Percentiles rank a stretch among this genome's conserved stretches.
Evolutionary conservation across 2,797 vertebrate species (phyloP).

Genomic region (Pteronotus mesoamericanus): DNA sequence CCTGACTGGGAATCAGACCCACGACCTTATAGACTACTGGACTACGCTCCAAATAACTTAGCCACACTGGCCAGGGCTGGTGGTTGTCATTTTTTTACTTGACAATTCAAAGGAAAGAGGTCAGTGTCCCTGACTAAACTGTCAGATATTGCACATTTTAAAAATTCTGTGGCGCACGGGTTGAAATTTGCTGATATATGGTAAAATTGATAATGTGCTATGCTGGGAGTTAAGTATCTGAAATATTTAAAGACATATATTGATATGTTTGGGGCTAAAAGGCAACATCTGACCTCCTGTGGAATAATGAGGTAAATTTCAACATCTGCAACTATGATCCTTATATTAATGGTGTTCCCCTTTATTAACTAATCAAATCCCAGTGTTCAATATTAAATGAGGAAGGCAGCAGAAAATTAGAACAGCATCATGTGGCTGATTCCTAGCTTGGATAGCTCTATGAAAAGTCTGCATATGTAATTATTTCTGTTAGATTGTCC

Average conservation of each 20-base stretch:
- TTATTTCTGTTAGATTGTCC: not conserved
- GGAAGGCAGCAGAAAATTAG: conserved; percentile 6
- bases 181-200: not conserved
- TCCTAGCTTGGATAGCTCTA: not conserved
- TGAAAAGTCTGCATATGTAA: not conserved
- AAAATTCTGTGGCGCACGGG: not conserved
- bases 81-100: not conserved
- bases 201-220: conserved; percentile 50
- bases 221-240: conserved; percentile 35
- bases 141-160: not conserved
- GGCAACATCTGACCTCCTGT: conserved; percentile 1
- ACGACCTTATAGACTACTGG: not conserved
- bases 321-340: not conserved
- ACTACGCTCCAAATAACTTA: not conserved
- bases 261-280: conserved; percentile 39
- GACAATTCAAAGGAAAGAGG: not conserved
- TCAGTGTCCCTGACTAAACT: not conserved
- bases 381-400: not conserved
- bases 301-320: not conserved
- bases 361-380: not conserved
- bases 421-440: not conserved
- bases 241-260: conserved; percentile 55
- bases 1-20: not conserved
- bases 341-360: not conserved
- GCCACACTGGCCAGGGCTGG: not conserved